Evolutionary conservation across 2,113 vertebrate species (phyloP).

Genomic region (Apaloderma vittatum): DNA sequence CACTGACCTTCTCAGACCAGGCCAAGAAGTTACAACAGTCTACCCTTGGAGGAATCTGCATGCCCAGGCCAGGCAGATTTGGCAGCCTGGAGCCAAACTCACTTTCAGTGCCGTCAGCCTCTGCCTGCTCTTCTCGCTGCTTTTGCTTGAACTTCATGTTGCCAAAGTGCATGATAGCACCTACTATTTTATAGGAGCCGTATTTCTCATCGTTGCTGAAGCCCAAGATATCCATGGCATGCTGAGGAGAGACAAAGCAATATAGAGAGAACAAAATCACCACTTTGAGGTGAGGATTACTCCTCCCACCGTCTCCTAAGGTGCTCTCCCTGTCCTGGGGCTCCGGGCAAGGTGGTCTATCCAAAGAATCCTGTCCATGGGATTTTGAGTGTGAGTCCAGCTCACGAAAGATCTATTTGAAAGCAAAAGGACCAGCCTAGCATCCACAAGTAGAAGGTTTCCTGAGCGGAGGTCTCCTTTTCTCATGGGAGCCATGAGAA

Average conservation of each 20-base stretch:
- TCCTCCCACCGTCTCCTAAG: rapidly evolving
- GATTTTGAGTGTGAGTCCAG: neutral
- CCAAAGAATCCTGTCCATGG: neutral
- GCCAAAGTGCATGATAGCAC: conserved; percentile 94
- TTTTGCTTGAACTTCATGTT: conserved; percentile 99
- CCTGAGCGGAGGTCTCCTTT: neutral
- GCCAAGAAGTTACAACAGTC: neutral
- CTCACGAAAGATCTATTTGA: neutral
- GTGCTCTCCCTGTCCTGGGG: rapidly evolving
- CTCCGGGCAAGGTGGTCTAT: neutral
- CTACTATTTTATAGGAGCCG: conserved; percentile 93
- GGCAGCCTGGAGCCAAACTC: conserved; percentile 22
- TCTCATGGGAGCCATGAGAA: neutral
- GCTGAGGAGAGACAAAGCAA: conserved; percentile 74
- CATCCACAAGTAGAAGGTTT: neutral
- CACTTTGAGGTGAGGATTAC: neutral
- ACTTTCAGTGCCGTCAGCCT: conserved; percentile 94
- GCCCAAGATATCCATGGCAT: conserved; percentile 94
- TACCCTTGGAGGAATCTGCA: neutral
- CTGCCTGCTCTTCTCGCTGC: conserved; percentile 94
- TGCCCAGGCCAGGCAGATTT: neutral
- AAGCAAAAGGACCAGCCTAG: neutral
- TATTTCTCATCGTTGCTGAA: conserved; percentile 91
- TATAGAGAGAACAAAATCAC: neutral
- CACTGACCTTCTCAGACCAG: neutral